Evolutionary conservation across 2,113 vertebrate species (phyloP).

Genomic region (Podilymbus podiceps): DNA sequence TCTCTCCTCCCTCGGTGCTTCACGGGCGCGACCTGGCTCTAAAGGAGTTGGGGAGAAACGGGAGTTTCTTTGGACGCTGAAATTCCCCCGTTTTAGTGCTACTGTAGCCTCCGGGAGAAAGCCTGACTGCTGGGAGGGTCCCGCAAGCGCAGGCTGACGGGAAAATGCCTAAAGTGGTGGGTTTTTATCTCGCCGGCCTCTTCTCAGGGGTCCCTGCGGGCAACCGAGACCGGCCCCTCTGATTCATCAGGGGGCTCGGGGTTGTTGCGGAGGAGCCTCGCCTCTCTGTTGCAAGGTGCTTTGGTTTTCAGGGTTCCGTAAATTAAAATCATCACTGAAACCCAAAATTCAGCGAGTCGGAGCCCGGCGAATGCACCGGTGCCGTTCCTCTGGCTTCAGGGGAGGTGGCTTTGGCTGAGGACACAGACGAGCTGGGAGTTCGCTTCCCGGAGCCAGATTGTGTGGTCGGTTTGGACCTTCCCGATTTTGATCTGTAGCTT

Average conservation of each 20-base stretch:
- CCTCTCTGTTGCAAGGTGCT: neutral
- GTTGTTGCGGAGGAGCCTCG: neutral
- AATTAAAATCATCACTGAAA: neutral
- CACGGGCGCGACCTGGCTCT: neutral
- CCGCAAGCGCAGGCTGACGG: fast-evolving
- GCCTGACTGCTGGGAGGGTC: neutral
- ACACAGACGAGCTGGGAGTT: neutral
- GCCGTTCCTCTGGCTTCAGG: neutral
- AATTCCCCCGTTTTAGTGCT: fast-evolving
- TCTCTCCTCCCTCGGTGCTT: fast-evolving
- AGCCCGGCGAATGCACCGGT: neutral
- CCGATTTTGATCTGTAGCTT: neutral
- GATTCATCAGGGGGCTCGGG: neutral
- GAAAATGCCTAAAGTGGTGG: neutral
- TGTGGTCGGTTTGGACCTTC: fast-evolving
- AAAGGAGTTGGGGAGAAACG: fast-evolving
- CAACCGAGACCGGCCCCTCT: fast-evolving
- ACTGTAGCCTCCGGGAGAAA: neutral
- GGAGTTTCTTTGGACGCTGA: fast-evolving
- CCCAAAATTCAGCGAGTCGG: neutral
- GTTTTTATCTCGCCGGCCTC: neutral
- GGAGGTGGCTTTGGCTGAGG: neutral
- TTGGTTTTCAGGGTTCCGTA: neutral
- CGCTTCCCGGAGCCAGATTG: neutral
- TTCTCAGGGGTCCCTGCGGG: neutral